Evolutionary conservation across 1,140 invertebrate species (phyloP).

Genomic region (Geopemphigus sp.): DNA sequence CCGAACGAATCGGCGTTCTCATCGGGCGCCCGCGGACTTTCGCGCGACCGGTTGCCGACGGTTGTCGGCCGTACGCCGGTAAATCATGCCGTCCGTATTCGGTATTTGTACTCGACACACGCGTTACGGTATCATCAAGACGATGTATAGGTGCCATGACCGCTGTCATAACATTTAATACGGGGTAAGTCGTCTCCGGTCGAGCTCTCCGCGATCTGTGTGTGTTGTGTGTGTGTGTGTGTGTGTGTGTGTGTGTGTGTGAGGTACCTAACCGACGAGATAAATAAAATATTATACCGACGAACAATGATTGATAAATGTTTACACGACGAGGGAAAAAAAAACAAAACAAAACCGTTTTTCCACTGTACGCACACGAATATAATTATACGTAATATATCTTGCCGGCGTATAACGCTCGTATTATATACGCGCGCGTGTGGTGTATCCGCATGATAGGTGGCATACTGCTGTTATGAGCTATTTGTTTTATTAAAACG

Average conservation of each 20-base stretch:
- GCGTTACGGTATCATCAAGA: no score
- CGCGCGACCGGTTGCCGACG: no score
- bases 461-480: slow-evolving; percentile 13
- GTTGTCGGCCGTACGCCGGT: no score
- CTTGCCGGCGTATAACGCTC: no score
- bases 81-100: no score
- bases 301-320: slow-evolving; percentile 35
- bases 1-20: no score
- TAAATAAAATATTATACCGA: neutral
- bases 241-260: no score
- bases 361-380: neutral
- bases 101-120: no score
- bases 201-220: no score
- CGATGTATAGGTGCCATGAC: neutral
- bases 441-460: neutral
- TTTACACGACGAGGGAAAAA: slow-evolving; percentile 13
- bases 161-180: slow-evolving; percentile 4
- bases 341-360: slow-evolving; percentile 14
- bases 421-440: neutral
- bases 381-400: neutral
- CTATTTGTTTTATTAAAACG: slow-evolving; percentile 22
- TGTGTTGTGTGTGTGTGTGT: no score
- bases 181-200: neutral
- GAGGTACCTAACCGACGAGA: no score
- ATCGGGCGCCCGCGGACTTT: no score